Evolutionary conservation across 1,140 invertebrate species (phyloP), one percentile per base, ranked within the genome.

Genomic region (Pseudoatta argentina): DNA sequence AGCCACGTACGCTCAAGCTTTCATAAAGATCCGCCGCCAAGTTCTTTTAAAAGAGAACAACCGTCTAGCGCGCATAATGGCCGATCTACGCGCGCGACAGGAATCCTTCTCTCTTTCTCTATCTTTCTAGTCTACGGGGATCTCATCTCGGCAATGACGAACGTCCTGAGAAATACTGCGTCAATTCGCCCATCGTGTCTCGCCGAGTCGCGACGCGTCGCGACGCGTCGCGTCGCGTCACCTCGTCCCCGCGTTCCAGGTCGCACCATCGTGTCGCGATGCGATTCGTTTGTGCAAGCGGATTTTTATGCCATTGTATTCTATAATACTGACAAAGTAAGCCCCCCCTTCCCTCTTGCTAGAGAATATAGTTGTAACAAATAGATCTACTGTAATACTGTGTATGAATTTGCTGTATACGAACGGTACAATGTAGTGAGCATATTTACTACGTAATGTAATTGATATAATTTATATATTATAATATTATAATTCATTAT

Each of bases 41-140:
- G 87, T 91, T 66, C 86, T 91, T 88, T 92, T 91, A 91, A 93
- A 88, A 88, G 87, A 90, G 86, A 90, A 92, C 87, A 89, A 88
- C 59, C 85, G 85, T 86, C 78, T 87, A 77, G 77, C 72, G 59
- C 86, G 85, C 51, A 87, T 91, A 91, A 92, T 91, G 87, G 90
- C 75, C 81, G 77, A 86, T 44, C 57, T 73, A 75, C 7, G 21
- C 64, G 55, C 55, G 55, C 73, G 86, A 87, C 79, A 79, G 64
- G 57, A 69, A 61, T 77, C 44, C 78, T 39, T 24, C 24, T 69
- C 83, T 55, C 14, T 71, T 39, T 79, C 53, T 86, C 51, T 10
- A 14, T 69, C 64, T 53, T 55, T 79, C 55, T 53, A 44, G 39
- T 86, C 78, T n/a, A 76, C 39, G 77, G 30, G 39, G 63, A 88